phyloP scores from a whole-genome alignment of 2,113 vertebrate species.

The Andinoacara biseriatus region DNA sequence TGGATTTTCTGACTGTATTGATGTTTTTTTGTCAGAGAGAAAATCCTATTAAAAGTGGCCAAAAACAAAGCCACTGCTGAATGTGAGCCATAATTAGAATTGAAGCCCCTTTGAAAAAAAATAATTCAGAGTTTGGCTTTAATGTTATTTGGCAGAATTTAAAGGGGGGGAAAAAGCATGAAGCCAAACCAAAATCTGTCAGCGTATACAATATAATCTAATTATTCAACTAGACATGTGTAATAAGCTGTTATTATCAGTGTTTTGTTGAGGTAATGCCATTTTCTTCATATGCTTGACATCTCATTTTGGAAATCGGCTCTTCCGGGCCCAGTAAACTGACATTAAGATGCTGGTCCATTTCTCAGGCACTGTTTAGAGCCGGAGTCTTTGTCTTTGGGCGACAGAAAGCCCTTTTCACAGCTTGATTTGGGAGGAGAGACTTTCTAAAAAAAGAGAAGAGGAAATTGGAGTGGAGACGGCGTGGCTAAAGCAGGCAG shows the following conservation, averaged over 20 bases:
- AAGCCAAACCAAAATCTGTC: background rate
- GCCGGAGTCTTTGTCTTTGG: background rate
- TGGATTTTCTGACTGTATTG: background rate
- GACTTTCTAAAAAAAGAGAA: background rate
- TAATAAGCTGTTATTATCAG: background rate
- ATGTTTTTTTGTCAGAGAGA: background rate
- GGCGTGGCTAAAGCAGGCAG: background rate
- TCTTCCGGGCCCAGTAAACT: background rate
- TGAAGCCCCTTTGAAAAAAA: background rate
- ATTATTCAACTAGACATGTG: background rate
- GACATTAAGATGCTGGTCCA: background rate
- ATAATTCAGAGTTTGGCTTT: background rate
- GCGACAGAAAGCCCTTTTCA: slow-evolving; percentile 21
- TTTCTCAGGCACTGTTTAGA: background rate
- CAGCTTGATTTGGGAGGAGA: slow-evolving; percentile 13
- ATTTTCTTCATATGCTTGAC: background rate
- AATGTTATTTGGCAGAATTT: background rate
- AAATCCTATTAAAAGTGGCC: background rate
- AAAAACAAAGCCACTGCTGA: background rate
- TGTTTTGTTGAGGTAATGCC: background rate
- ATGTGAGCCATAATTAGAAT: slow-evolving; percentile 1
- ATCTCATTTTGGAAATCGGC: background rate
- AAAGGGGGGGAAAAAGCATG: background rate
- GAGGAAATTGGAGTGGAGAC: background rate
- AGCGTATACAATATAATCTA: background rate